A percentile compares a stretch with the other conserved stretches of the same genome.
Conservation (phyloP, 92 coral and sea anemone species). For the Palythoa heliodiscus region DNA sequence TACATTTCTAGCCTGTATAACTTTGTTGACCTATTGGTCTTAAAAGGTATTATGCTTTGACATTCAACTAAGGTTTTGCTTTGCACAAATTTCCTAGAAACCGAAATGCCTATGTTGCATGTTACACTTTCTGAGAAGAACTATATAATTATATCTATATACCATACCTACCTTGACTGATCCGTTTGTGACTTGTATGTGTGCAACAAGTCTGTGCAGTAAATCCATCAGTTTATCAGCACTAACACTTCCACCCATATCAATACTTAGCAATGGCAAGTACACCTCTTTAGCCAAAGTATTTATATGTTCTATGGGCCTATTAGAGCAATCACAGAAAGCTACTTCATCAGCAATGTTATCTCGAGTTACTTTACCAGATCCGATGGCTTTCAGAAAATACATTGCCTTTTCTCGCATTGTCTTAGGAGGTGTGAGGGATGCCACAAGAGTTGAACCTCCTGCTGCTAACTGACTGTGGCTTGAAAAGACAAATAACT, state of each 20-base stretch:
- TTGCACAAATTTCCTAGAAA: no score
- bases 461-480: constrained; percentile 55
- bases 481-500: constrained; percentile 75
- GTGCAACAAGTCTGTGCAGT: constrained; percentile 91
- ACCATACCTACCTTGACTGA: constrained; percentile 60
- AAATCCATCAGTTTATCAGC: constrained; percentile 99
- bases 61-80: no score
- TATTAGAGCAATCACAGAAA: constrained; percentile 91
- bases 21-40: no score
- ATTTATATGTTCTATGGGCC: constrained; percentile 73
- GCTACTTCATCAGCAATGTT: constrained; percentile 91
- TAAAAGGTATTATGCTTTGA: no score
- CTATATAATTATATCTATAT: not conserved
- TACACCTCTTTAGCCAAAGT: constrained; percentile 87
- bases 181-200: constrained; percentile 89
- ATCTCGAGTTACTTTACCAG: constrained; percentile 87
- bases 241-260: constrained; percentile 98
- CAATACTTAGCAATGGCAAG: constrained; percentile 94
- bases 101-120: no score
- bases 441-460: constrained; percentile 75
- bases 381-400: constrained; percentile 74
- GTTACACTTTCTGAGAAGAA: no score
- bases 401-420: constrained; percentile 91
- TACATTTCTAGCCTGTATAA: no score
- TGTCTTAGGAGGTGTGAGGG: constrained; percentile 80